Conservation (phyloP, 1,140 invertebrate genomes). For the Pomphorhynchus laevis region DNA sequence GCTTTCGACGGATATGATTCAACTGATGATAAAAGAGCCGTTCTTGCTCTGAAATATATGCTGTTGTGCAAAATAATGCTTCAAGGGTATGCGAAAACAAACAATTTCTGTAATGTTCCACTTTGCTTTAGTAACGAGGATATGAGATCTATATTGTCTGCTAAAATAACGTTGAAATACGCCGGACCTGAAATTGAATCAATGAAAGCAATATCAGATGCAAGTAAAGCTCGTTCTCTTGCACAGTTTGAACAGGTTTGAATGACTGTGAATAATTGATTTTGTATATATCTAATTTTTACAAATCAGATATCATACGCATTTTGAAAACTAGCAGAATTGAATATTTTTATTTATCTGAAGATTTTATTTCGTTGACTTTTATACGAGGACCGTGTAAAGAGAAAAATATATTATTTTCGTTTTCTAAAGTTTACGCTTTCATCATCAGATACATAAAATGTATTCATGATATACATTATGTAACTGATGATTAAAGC, state of each 20-base stretch:
- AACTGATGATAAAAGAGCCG: conserved; percentile 46
- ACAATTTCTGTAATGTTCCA: neutral
- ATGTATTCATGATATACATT: too few species aligned
- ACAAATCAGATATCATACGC: too few species aligned
- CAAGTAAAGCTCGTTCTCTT: conserved; percentile 67
- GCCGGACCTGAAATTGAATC: conserved; percentile 70
- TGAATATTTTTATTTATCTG: too few species aligned
- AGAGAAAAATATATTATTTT: too few species aligned
- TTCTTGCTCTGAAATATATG: conserved; percentile 89
- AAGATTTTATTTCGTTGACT: too few species aligned
- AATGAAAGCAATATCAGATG: conserved; percentile 73
- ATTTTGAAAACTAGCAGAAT: too few species aligned
- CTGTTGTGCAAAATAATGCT: conserved; percentile 90
- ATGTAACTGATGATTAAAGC: too few species aligned
- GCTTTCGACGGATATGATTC: conserved; percentile 97
- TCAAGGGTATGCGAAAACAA: conserved; percentile 27
- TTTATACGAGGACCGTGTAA: too few species aligned
- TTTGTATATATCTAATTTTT: too few species aligned
- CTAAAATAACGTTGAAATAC: conserved; percentile 80
- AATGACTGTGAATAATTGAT: too few species aligned
- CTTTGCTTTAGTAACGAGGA: conserved; percentile 37
- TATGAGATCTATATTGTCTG: conserved; percentile 63
- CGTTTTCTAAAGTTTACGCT: too few species aligned
- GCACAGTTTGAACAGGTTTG: conserved; percentile 46
- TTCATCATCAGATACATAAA: too few species aligned